These are phyloP conservation scores for Danio rerio DNA, from an alignment of 2,113 vertebrate species.

Conservation along the genomic window GRCz12tu NC_133188.1:42568501-42569000, in stretches of 20 bases:
- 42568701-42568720: conserved; percentile 61
- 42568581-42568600: conserved; percentile 45
- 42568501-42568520: too few relatives aligned
- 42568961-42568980: neutral
- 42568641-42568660: conserved; percentile 67
- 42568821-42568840: neutral
- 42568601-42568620: conserved; percentile 54
- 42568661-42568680: conserved; percentile 69
- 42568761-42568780: conserved; percentile 59
- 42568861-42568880: conserved; percentile 15
- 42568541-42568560: conserved; percentile 60
- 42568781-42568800: conserved; percentile 24
- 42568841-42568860: conserved; percentile 32
- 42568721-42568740: conserved; percentile 56
- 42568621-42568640: conserved; percentile 69
- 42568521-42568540: conserved; percentile 64
- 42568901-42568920: neutral
- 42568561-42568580: conserved; percentile 3
- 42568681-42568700: conserved; percentile 51
- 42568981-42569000: neutral
- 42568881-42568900: neutral
- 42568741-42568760: conserved; percentile 42
- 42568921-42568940: neutral
- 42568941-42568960: conserved; percentile 5
- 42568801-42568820: neutral